These are phyloP conservation scores for Thymelicus lineola DNA, from an alignment of 2,888 invertebrate species.

Conservation along the genomic window DNA sequence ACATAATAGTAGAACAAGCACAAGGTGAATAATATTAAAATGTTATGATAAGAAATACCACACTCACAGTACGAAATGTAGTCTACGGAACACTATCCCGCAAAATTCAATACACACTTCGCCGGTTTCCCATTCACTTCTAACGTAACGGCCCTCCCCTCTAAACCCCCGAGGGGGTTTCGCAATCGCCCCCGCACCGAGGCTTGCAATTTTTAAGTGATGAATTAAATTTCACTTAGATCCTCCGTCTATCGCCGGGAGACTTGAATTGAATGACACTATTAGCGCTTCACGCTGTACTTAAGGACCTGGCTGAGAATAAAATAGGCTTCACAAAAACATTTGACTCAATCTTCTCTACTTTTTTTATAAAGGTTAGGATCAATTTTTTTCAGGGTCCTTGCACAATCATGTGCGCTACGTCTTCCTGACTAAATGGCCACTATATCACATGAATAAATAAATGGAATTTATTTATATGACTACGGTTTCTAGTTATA, in stretches of 20 bases:
- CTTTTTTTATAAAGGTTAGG: too few relatives aligned
- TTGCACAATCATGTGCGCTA: too few relatives aligned
- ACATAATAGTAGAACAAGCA: too few relatives aligned
- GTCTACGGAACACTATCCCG: background rate
- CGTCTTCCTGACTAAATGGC: too few relatives aligned
- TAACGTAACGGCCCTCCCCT: background rate
- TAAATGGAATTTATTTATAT: too few relatives aligned
- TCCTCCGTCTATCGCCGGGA: background rate
- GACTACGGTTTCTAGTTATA: too few relatives aligned
- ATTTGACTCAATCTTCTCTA: too few relatives aligned
- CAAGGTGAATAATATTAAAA: too few relatives aligned
- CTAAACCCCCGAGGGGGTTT: background rate
- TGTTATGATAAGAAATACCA: too few relatives aligned
- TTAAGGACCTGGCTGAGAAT: background rate
- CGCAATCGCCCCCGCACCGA: background rate
- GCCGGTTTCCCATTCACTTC: background rate
- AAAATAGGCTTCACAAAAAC: background rate
- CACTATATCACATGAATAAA: too few relatives aligned
- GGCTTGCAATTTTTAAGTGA: slow-evolving; percentile 33
- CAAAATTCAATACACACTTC: background rate
- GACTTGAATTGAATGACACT: slow-evolving; percentile 9
- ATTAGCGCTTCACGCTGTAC: slow-evolving; percentile 4
- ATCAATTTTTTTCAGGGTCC: too few relatives aligned
- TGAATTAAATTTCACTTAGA: slow-evolving; percentile 35
- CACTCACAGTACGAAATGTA: background rate